These are phyloP conservation scores for Acronicta aceris DNA, from an alignment of 2,888 invertebrate genomes.

Conservation along the genomic window DNA sequence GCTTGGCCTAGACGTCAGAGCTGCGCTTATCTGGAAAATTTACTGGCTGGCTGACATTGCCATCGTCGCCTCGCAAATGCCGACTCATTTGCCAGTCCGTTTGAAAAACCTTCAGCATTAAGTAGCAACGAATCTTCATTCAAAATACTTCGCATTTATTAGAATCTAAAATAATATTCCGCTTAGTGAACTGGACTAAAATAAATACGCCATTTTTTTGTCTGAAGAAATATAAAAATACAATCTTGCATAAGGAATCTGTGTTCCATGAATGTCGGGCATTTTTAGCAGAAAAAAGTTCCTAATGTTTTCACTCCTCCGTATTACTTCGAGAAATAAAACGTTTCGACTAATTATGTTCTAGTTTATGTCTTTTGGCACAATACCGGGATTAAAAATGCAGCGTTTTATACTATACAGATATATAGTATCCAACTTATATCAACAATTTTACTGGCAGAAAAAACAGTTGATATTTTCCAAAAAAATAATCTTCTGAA, in stretches of 20 bases:
- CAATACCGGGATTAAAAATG: slow-evolving; percentile 29
- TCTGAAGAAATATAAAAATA: slow-evolving; percentile 5
- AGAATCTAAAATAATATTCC: slow-evolving; percentile 15
- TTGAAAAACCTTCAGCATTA: slow-evolving; percentile 78
- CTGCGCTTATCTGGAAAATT: slow-evolving; percentile 85
- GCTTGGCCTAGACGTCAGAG: slow-evolving; percentile 78
- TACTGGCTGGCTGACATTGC: slow-evolving; percentile 86
- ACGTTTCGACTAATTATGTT: slow-evolving; percentile 39
- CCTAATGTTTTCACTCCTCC: slow-evolving; percentile 27
- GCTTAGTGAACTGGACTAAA: slow-evolving; percentile 2
- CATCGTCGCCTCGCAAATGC: slow-evolving; percentile 81
- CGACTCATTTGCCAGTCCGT: slow-evolving; percentile 83
- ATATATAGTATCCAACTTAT: slow-evolving; percentile 12
- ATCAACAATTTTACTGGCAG: slow-evolving; percentile 24
- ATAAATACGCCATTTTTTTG: slow-evolving; percentile 12
- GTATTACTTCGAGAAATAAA: slow-evolving; percentile 31
- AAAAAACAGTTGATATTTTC: slow-evolving; percentile 44
- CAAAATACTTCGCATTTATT: slow-evolving; percentile 47
- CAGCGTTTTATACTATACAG: slow-evolving; percentile 9
- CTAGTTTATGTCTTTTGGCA: slow-evolving; percentile 41
- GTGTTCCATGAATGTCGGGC: neutral
- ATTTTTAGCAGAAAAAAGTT: neutral
- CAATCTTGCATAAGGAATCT: slow-evolving; percentile 13
- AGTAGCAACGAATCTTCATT: slow-evolving; percentile 68
- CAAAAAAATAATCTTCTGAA: slow-evolving; percentile 49